phyloP scores from a whole-genome alignment of 2,797 vertebrate genomes.

The Catamblyrhynchus diadema region DNA sequence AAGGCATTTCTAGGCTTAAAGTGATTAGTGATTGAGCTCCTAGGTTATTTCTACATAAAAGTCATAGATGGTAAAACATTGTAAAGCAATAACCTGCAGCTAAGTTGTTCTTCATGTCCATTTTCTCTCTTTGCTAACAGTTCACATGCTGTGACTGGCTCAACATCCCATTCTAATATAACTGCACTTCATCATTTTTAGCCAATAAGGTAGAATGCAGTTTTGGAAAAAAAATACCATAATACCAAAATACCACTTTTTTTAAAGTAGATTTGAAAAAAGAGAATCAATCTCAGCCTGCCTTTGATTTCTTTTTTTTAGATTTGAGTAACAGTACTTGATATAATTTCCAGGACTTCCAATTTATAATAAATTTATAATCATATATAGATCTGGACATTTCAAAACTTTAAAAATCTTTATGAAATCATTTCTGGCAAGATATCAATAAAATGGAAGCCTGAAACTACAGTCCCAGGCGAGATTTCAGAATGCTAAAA shows the following conservation, averaged over 20 bases:
- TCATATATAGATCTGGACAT: neutral
- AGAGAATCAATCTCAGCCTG: neutral
- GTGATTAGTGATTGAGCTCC: conserved; percentile 1
- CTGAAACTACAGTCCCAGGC: neutral
- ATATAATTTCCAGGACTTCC: neutral
- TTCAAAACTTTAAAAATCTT: neutral
- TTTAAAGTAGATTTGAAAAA: neutral
- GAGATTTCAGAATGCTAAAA: conserved; percentile 22
- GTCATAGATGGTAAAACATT: conserved; percentile 1
- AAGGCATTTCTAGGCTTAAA: neutral
- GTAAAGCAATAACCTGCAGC: conserved; percentile 20
- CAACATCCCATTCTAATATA: neutral
- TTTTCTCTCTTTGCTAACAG: conserved; percentile 17
- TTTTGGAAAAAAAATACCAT: neutral
- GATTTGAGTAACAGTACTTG: neutral
- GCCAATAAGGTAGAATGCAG: neutral
- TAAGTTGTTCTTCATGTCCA: neutral
- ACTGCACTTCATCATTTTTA: neutral
- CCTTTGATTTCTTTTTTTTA: neutral
- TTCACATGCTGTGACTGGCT: neutral
- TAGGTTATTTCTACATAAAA: neutral
- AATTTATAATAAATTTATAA: neutral
- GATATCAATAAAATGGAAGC: conserved; percentile 1
- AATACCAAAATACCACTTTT: neutral
- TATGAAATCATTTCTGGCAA: conserved; percentile 6